Evolutionary conservation across 2,797 vertebrate species (phyloP).

Genomic region (Aldrovandia affinis): DNA sequence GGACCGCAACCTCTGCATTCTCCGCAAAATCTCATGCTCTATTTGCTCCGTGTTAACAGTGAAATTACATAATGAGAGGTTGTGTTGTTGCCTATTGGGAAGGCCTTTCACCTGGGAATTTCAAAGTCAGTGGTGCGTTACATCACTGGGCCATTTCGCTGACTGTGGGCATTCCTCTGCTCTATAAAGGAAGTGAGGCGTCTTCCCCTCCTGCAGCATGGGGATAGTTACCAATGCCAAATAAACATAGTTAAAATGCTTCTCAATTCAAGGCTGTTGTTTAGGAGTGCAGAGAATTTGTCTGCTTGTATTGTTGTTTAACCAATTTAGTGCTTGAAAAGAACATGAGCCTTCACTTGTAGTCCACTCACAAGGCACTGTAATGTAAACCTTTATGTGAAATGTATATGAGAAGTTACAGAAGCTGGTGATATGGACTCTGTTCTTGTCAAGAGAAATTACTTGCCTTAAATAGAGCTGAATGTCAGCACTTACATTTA

Average conservation of each 20-base stretch:
- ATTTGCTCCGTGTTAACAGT: neutral
- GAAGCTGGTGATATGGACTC: neutral
- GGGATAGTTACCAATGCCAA: too few relatives aligned
- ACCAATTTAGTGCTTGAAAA: neutral
- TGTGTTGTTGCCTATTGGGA: neutral
- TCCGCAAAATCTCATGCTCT: neutral
- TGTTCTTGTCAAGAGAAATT: neutral
- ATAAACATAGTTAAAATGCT: neutral
- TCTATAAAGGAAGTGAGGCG: neutral
- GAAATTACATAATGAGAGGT: neutral
- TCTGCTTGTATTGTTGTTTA: neutral
- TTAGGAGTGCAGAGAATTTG: neutral
- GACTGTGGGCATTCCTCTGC: neutral
- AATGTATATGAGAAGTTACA: neutral
- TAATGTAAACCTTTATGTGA: neutral
- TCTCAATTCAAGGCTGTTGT: neutral
- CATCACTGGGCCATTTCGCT: neutral
- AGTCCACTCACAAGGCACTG: neutral
- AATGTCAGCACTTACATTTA: neutral
- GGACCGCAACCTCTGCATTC: neutral
- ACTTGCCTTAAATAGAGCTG: neutral
- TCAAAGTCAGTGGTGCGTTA: neutral
- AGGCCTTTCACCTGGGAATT: neutral
- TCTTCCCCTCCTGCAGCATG: too few relatives aligned
- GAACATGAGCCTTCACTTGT: neutral